Percentiles rank a stretch among this genome's conserved stretches.
These are phyloP conservation scores for Xenopus borealis DNA, from an alignment of 2,113 vertebrate genomes.

Conservation along the genomic window DNA sequence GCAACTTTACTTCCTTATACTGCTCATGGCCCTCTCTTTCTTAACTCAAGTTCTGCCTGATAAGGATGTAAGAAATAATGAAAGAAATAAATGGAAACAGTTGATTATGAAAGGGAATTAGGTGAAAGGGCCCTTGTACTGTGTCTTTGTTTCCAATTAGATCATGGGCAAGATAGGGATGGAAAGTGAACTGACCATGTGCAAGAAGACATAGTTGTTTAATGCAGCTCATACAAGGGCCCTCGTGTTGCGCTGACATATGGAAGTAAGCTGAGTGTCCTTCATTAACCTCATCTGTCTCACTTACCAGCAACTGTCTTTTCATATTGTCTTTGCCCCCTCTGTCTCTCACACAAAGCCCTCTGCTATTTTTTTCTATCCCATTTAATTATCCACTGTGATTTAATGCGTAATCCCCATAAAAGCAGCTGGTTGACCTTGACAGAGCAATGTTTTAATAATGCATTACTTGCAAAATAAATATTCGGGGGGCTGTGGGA, in stretches of 20 bases:
- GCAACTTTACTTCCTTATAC: too few relatives aligned
- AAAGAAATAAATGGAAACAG: too few relatives aligned
- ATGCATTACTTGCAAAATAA: slow-evolving; percentile 34
- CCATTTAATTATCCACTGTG: slow-evolving; percentile 64
- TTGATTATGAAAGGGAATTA: too few relatives aligned
- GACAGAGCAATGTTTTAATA: slow-evolving; percentile 62
- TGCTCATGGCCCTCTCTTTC: too few relatives aligned
- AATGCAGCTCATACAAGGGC: not conserved
- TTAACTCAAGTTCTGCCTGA: too few relatives aligned
- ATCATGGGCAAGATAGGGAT: too few relatives aligned
- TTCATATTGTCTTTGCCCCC: slow-evolving; percentile 35
- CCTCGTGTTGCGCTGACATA: slow-evolving; percentile 13
- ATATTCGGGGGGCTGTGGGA: not conserved
- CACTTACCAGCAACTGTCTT: slow-evolving; percentile 36
- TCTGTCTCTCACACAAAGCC: slow-evolving; percentile 28
- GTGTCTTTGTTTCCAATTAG: too few relatives aligned
- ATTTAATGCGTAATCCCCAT: slow-evolving; percentile 66
- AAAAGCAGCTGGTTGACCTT: slow-evolving; percentile 65
- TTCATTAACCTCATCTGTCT: slow-evolving; percentile 35
- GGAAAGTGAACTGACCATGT: not conserved
- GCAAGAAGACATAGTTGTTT: not conserved
- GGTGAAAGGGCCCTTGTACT: too few relatives aligned
- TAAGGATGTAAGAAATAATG: too few relatives aligned
- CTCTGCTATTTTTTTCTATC: slow-evolving; percentile 53
- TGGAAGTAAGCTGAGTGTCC: slow-evolving; percentile 10